Conservation (phyloP, 2,113 vertebrate genomes). For the Sarotherodon lohbergeri region DNA sequence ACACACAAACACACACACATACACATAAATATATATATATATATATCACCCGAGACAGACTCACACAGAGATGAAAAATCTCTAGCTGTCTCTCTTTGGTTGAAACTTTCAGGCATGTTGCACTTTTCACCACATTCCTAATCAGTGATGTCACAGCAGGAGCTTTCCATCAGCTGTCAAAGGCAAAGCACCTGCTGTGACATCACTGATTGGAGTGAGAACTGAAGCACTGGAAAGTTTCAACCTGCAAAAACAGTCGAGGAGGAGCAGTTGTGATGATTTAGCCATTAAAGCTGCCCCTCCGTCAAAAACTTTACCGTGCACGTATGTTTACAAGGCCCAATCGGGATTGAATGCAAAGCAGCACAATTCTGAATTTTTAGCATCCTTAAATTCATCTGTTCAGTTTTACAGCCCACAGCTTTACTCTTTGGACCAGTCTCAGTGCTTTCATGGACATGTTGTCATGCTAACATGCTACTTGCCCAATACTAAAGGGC, state of each 20-base stretch:
- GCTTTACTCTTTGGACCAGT: background rate
- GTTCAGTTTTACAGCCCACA: background rate
- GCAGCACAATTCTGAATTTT: background rate
- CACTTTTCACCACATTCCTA: slow-evolving; percentile 18
- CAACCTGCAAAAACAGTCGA: background rate
- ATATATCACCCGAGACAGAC: background rate
- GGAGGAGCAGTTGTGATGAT: background rate
- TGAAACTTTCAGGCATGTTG: background rate
- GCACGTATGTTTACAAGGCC: background rate
- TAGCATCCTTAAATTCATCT: background rate
- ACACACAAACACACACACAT: fast-evolving
- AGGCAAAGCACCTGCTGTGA: slow-evolving; percentile 34
- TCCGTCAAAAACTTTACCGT: background rate
- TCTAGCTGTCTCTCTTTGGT: background rate
- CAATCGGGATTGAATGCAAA: background rate
- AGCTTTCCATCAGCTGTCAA: slow-evolving; percentile 29
- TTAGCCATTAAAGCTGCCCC: background rate
- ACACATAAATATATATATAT: fast-evolving
- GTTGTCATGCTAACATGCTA: too few relatives aligned
- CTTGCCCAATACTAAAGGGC: background rate
- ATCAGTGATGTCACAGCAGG: slow-evolving; percentile 43
- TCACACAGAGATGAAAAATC: background rate
- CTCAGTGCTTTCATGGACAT: background rate
- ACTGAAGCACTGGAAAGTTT: background rate
- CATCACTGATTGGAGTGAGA: slow-evolving; percentile 39